Percentiles rank a stretch among this genome's conserved stretches.
Conservation (phyloP, 1,140 invertebrate species). For the Steinernema khuongi region DNA sequence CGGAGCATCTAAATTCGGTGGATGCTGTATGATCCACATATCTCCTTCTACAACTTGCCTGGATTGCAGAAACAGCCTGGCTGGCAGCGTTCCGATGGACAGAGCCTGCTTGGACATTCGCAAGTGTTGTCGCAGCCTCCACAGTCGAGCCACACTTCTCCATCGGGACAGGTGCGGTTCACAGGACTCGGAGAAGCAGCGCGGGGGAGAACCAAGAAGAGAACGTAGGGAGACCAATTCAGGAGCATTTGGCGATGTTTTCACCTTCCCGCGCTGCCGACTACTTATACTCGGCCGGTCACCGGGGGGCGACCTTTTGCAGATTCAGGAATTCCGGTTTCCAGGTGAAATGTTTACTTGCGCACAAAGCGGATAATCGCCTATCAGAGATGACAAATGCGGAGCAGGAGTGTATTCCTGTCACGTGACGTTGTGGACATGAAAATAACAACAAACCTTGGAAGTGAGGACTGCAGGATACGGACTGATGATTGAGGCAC, state of each 20-base stretch:
- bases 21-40: not conserved
- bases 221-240: not conserved
- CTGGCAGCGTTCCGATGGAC: not conserved
- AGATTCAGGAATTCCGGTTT: no score
- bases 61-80: not conserved
- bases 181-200: not conserved
- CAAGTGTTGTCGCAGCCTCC: constrained; percentile 3
- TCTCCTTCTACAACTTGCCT: not conserved
- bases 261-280: not conserved
- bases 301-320: not conserved
- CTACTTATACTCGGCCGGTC: not conserved
- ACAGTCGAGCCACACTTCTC: not conserved
- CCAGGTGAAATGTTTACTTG: no score
- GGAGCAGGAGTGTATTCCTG: no score
- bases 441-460: no score
- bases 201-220: not conserved
- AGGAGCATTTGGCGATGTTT: not conserved
- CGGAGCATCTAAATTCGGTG: not conserved
- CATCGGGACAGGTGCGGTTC: not conserved
- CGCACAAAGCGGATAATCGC: no score
- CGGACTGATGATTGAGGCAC: no score
- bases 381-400: no score
- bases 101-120: not conserved
- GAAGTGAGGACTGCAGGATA: no score
- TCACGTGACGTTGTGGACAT: no score